phyloP scores from a whole-genome alignment of 92 coral and sea anemone species.

The Zoanthus gigantus region DNA sequence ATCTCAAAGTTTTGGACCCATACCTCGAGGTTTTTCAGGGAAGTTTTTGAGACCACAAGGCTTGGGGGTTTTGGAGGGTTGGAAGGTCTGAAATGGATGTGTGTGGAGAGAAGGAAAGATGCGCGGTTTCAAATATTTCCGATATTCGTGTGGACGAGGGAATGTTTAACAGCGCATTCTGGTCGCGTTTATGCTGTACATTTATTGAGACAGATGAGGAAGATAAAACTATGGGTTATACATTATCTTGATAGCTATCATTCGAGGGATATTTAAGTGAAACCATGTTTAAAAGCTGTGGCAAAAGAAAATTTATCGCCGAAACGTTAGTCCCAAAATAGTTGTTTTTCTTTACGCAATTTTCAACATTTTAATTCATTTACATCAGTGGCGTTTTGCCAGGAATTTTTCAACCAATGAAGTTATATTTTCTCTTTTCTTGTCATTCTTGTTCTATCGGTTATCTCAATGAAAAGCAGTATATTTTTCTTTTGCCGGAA shows the following conservation, averaged over 20 bases:
- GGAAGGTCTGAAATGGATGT: no score
- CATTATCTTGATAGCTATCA: not conserved
- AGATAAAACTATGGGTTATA: not conserved
- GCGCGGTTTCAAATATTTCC: no score
- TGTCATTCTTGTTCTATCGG: not conserved
- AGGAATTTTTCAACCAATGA: not conserved
- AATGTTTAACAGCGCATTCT: not conserved
- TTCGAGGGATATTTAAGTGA: not conserved
- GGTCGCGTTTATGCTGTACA: not conserved
- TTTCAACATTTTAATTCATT: no score
- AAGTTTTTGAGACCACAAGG: no score
- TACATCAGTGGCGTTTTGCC: not conserved
- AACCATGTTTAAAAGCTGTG: constrained; percentile 2
- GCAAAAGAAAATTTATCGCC: not conserved
- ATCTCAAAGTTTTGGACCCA: no score
- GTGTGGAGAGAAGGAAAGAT: no score
- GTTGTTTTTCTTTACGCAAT: not conserved
- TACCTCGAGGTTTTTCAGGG: no score
- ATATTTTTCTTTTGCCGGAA: constrained; percentile 18
- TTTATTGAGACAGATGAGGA: not conserved
- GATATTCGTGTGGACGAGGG: no score
- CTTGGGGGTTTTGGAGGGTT: no score
- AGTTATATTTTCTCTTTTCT: not conserved
- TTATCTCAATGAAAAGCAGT: not conserved
- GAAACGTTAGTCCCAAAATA: not conserved